Conservation (phyloP, 2,113 vertebrate species). For the Setophaga kirtlandii region DNA sequence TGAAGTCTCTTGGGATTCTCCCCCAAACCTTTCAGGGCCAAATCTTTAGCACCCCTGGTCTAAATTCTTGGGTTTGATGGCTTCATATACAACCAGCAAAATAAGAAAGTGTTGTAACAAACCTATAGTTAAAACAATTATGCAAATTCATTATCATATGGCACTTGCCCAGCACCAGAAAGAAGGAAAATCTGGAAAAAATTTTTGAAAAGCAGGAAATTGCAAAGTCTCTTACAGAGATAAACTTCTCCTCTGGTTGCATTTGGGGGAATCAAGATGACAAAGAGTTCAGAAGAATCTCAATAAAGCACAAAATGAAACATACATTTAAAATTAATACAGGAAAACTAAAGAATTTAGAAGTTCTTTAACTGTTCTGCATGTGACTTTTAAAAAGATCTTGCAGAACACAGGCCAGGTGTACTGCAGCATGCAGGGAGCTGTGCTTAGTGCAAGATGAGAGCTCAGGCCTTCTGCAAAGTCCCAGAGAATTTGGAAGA, state of each 20-base stretch:
- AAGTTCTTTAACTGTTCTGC: neutral
- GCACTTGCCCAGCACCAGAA: neutral
- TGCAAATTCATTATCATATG: rapidly evolving
- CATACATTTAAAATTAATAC: neutral
- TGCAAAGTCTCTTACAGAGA: neutral
- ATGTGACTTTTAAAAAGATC: neutral
- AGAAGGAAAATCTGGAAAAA: neutral
- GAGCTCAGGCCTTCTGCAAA: neutral
- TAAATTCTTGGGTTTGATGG: neutral
- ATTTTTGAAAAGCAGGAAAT: neutral
- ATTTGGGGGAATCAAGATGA: neutral
- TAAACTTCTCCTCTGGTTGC: neutral
- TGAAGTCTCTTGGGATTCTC: neutral
- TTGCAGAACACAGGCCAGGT: neutral
- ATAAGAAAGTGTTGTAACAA: neutral
- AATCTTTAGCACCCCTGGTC: neutral
- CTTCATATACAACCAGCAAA: neutral
- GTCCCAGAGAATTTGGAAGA: neutral
- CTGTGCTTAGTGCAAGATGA: neutral
- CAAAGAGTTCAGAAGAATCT: neutral
- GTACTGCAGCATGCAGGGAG: neutral
- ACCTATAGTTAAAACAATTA: neutral
- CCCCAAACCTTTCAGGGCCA: neutral
- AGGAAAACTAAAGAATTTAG: neutral
- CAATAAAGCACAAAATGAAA: neutral